Percentiles rank a stretch among this genome's conserved stretches.
These are phyloP conservation scores for Caenorhabditis briggsae DNA, from an alignment of 1,140 invertebrate species.

Conservation along the genomic window DNA sequence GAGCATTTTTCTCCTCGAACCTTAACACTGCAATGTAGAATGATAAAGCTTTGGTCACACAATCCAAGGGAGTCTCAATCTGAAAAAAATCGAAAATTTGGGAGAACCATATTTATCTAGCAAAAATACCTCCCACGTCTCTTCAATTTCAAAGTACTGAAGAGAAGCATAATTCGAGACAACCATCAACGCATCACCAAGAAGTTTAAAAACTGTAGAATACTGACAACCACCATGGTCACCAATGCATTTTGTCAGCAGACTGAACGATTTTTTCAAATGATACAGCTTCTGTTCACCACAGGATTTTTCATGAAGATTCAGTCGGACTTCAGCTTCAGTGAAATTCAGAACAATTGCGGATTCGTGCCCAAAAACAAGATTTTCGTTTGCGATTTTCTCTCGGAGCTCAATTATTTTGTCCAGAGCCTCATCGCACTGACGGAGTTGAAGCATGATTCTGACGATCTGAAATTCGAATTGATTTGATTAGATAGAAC, in stretches of 20 bases:
- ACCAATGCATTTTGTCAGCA: constrained; percentile 1
- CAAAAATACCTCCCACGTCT: not conserved
- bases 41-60: not conserved
- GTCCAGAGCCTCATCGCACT: constrained; percentile 53
- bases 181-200: not conserved
- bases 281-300: constrained; percentile 50
- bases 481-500: not conserved
- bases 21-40: constrained; percentile 37
- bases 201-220: constrained; percentile 4
- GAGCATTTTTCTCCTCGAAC: not conserved
- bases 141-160: not conserved
- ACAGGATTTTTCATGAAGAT: not conserved
- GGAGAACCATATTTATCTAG: not conserved
- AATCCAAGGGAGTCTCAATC: not conserved
- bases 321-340: constrained; percentile 18
- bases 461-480: constrained; percentile 15
- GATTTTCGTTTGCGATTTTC: not conserved
- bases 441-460: constrained; percentile 32
- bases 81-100: not conserved
- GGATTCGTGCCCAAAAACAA: not conserved
- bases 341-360: constrained; percentile 1
- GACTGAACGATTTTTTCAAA: not conserved
- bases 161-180: not conserved
- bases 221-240: not conserved
- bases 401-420: not conserved